Percentiles rank a stretch among this genome's conserved stretches.
phyloP scores from a whole-genome alignment of 2,113 vertebrate genomes.

The Tricholaema leucomelas region DNA sequence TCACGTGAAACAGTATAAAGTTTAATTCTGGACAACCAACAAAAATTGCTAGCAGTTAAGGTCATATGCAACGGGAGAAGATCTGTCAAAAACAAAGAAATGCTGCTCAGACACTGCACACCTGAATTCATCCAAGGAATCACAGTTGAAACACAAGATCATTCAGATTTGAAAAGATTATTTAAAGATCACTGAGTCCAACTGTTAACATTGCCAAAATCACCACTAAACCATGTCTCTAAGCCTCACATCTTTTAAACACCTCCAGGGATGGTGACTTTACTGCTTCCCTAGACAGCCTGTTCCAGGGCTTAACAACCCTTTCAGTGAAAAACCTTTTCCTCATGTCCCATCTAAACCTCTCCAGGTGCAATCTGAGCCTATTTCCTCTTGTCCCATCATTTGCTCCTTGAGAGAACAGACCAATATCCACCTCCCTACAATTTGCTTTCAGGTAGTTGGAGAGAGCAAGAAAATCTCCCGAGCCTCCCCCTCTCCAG shows the following conservation, averaged over 20 bases:
- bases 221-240: neutral
- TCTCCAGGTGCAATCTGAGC: neutral
- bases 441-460: neutral
- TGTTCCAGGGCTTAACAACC: neutral
- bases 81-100: neutral
- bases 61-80: neutral
- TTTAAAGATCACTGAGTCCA: neutral
- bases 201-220: neutral
- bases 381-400: neutral
- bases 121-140: neutral
- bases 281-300: neutral
- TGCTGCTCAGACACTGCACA: neutral
- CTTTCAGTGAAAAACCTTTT: neutral
- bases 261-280: neutral
- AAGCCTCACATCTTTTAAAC: neutral
- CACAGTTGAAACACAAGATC: neutral
- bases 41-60: neutral
- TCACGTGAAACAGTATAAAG: neutral
- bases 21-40: neutral
- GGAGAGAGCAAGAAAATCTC: neutral
- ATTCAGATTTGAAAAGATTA: neutral
- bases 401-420: neutral
- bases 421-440: neutral
- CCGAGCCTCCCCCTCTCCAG: neutral
- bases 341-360: neutral